phyloP scores from a whole-genome alignment of 2,797 vertebrate species.

The Monodelphis domestica region DNA sequence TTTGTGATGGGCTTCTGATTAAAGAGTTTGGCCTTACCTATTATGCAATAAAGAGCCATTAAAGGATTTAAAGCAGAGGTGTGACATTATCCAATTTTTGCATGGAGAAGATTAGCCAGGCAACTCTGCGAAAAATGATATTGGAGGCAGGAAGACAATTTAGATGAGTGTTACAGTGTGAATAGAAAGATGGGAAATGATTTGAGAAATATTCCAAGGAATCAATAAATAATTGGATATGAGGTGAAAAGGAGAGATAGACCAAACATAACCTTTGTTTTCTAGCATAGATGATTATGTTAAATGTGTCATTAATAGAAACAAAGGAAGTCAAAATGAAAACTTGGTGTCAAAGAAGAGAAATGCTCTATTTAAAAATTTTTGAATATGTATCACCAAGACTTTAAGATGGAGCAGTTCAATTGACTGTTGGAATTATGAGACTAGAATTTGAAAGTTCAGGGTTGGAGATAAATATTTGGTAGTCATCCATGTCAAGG shows the following conservation, averaged over 20 bases:
- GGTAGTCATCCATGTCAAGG: neutral
- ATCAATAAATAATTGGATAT: neutral
- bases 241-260: neutral
- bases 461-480: neutral
- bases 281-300: neutral
- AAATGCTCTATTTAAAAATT: neutral
- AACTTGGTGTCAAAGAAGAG: neutral
- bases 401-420: neutral
- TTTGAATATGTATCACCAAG: neutral
- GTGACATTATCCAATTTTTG: neutral
- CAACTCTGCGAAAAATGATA: neutral
- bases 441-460: neutral
- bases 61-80: neutral
- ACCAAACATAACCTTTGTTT: neutral
- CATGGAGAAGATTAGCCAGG: neutral
- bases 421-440: neutral
- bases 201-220: neutral
- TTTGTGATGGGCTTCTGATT: neutral
- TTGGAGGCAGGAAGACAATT: neutral
- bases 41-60: neutral
- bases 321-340: neutral
- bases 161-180: neutral
- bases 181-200: neutral
- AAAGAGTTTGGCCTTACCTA: neutral
- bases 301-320: neutral